Conservation (phyloP, 2,797 vertebrate genomes). For the Myoxocephalus aenaeus region DNA sequence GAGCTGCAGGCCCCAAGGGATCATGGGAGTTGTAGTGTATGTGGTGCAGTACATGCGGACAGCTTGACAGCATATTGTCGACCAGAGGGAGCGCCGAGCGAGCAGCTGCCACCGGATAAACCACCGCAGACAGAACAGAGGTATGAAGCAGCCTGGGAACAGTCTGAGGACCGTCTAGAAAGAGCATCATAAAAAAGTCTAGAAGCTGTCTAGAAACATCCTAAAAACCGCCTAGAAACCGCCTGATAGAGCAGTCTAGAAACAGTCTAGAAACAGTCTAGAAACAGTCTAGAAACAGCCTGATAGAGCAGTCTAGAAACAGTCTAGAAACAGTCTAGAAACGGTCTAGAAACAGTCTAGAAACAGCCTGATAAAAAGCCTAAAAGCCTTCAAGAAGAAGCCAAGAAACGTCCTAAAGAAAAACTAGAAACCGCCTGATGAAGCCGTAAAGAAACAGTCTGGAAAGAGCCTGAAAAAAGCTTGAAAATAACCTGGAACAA, state of each 20-base stretch:
- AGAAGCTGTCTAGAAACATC: not conserved
- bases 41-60: slow-evolving; percentile 48
- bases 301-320: not conserved
- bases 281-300: slow-evolving; percentile 22
- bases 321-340: slow-evolving; percentile 5
- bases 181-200: no score
- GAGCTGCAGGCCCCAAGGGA: slow-evolving; percentile 38
- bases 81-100: slow-evolving; percentile 69
- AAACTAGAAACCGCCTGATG: slow-evolving; percentile 1
- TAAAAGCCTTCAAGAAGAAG: not conserved
- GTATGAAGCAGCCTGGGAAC: slow-evolving; percentile 23
- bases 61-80: slow-evolving; percentile 77
- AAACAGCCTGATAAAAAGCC: not conserved
- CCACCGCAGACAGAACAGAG: slow-evolving; percentile 50
- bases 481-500: not conserved
- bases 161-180: not conserved
- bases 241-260: not conserved
- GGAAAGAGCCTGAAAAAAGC: slow-evolving; percentile 6
- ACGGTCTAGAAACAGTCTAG: not conserved
- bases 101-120: slow-evolving; percentile 75
- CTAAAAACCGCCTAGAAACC: slow-evolving; percentile 6
- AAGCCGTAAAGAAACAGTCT: not conserved
- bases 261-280: not conserved
- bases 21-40: slow-evolving; percentile 51
- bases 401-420: not conserved